phyloP scores from a whole-genome alignment of 37 sponge, comb jelly and placozoan genomes.

The Beroe forskalii region DNA sequence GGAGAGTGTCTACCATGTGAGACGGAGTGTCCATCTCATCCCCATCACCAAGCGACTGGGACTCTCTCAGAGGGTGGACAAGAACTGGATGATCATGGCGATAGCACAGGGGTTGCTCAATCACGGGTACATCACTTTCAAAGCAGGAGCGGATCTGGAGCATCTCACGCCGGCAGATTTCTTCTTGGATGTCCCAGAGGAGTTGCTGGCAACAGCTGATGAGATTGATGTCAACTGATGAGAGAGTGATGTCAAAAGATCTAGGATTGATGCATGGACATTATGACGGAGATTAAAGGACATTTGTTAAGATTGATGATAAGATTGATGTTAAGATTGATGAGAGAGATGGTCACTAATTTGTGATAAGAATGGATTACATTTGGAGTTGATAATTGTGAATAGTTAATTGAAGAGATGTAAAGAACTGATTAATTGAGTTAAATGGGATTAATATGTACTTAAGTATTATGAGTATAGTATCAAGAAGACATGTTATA shows the following conservation, averaged over 20 bases:
- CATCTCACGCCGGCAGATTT: slow-evolving; percentile 15
- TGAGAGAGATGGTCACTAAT: too few species aligned
- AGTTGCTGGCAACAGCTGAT: not conserved
- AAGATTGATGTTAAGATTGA: too few species aligned
- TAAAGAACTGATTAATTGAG: too few species aligned
- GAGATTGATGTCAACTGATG: slow-evolving; percentile 59
- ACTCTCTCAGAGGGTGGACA: slow-evolving; percentile 36
- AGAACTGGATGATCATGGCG: slow-evolving; percentile 60
- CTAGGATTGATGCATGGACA: too few species aligned
- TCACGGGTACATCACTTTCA: slow-evolving; percentile 35
- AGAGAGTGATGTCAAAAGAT: not conserved
- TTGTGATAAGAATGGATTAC: too few species aligned
- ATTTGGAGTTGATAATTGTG: too few species aligned
- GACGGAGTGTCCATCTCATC: slow-evolving; percentile 37
- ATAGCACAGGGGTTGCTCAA: slow-evolving; percentile 28
- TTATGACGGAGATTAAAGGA: too few species aligned
- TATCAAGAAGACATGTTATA: too few species aligned
- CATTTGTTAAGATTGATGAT: too few species aligned
- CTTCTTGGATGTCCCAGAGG: slow-evolving; percentile 33
- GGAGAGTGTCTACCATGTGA: slow-evolving; percentile 45
- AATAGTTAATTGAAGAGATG: too few species aligned
- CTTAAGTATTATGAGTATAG: too few species aligned
- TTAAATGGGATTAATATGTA: too few species aligned
- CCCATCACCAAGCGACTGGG: slow-evolving; percentile 54
- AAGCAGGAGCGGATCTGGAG: slow-evolving; percentile 30